Evolutionary conservation across 2,113 vertebrate species (phyloP).

Genomic region (Corythoichthys intestinalis): DNA sequence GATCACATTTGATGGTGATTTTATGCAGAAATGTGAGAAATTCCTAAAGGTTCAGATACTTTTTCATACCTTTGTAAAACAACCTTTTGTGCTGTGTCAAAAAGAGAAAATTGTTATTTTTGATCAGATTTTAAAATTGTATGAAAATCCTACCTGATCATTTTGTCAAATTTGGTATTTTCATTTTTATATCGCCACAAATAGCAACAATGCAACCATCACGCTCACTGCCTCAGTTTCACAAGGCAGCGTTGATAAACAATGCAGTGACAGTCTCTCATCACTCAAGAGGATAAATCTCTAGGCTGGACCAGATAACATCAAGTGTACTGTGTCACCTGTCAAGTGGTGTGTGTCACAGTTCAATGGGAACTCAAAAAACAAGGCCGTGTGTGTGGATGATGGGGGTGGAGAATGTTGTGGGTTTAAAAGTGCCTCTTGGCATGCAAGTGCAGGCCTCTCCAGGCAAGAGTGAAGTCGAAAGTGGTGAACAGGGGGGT

Average conservation of each 20-base stretch:
- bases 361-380: constrained; percentile 90
- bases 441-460: constrained; percentile 59
- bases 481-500: constrained; percentile 43
- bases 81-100: background rate
- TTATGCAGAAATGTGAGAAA: too few species aligned
- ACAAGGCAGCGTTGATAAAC: constrained; percentile 80
- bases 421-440: constrained; percentile 61
- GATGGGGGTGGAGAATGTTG: constrained; percentile 45
- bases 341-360: constrained; percentile 92
- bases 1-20: too few species aligned
- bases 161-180: background rate
- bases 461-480: constrained; percentile 60
- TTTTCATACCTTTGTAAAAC: too few species aligned
- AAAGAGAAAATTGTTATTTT: background rate
- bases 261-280: constrained; percentile 87
- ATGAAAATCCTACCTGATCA: background rate
- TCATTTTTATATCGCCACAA: constrained; percentile 25
- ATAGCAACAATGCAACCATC: constrained; percentile 37
- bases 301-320: constrained; percentile 86
- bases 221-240: constrained; percentile 54
- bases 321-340: constrained; percentile 86
- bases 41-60: too few species aligned
- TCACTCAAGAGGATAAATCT: constrained; percentile 81
- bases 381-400: constrained; percentile 38
- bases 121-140: background rate